Conservation (phyloP, 2,888 invertebrate species). For the Lamellibrachia satsuma region DNA sequence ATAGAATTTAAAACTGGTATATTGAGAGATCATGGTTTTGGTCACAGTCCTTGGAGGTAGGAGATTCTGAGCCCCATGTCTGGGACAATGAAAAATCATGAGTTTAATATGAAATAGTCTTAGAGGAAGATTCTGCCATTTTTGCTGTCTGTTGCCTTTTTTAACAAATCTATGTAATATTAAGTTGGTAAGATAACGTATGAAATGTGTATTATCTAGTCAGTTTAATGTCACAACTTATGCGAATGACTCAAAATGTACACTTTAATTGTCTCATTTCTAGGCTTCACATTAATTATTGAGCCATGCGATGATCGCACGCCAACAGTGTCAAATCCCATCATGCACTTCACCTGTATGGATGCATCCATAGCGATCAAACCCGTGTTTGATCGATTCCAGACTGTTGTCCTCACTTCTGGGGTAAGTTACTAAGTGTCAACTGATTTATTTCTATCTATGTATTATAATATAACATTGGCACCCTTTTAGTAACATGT, state of each 20-base stretch:
- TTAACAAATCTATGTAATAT: background rate
- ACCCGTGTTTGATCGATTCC: constrained; percentile 95
- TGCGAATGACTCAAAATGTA: background rate
- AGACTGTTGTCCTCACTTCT: constrained; percentile 97
- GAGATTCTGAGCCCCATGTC: too few species aligned
- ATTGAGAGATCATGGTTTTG: too few species aligned
- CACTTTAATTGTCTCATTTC: constrained; percentile 18
- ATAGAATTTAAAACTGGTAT: too few species aligned
- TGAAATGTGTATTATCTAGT: background rate
- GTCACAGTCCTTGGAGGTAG: too few species aligned
- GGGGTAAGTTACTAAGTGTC: constrained; percentile 69
- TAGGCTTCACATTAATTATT: constrained; percentile 96
- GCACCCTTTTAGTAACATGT: background rate
- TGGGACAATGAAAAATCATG: too few species aligned
- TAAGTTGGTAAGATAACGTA: background rate
- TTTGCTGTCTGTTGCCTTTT: background rate
- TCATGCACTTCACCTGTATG: constrained; percentile 82
- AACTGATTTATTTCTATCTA: background rate
- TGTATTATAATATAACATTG: background rate
- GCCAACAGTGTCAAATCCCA: constrained; percentile 66
- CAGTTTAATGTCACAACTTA: background rate
- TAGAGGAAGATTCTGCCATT: too few species aligned
- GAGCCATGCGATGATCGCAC: constrained; percentile 92
- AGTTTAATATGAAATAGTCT: too few species aligned
- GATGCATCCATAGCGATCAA: constrained; percentile 98